Percentiles rank a stretch among this genome's conserved stretches.
Evolutionary conservation across 2,113 vertebrate genomes (phyloP).

Genomic region (Seriola quinqueradiata): DNA sequence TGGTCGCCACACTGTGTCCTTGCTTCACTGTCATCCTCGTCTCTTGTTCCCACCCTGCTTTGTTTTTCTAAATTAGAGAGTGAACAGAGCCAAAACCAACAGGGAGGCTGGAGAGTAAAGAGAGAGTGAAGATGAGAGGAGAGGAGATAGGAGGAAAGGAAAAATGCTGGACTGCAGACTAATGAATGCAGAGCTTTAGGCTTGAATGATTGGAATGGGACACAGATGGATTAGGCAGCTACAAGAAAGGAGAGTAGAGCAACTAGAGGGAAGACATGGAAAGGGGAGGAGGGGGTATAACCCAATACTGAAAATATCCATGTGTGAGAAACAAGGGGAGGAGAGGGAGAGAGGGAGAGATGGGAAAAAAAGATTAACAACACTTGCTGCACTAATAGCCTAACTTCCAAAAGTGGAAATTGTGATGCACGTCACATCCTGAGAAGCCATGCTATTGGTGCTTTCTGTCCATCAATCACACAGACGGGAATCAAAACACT

Average conservation of each 20-base stretch:
- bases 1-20: not conserved
- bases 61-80: conserved; percentile 48
- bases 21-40: conserved; percentile 11
- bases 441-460: not conserved
- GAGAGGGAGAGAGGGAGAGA: not conserved
- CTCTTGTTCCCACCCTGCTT: conserved; percentile 7
- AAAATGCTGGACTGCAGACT: conserved; percentile 25
- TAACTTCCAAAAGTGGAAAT: conserved; percentile 27
- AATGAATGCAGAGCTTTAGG: conserved; percentile 41
- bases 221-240: conserved; percentile 56
- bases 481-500: conserved; percentile 42
- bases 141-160: conserved; percentile 12
- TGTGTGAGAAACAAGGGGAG: conserved; percentile 42
- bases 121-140: conserved; percentile 14
- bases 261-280: conserved; percentile 26
- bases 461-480: conserved; percentile 30
- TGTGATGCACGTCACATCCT: not conserved
- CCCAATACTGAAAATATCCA: conserved; percentile 42
- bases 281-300: conserved; percentile 4
- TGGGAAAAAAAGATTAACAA: conserved; percentile 16
- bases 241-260: conserved; percentile 42
- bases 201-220: conserved; percentile 58
- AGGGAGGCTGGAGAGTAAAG: conserved; percentile 13
- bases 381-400: not conserved
- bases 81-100: conserved; percentile 41